A percentile compares a stretch with the other conserved stretches of the same genome.
Conservation (phyloP, 2,888 invertebrate species). For the Drosophila cognata region DNA sequence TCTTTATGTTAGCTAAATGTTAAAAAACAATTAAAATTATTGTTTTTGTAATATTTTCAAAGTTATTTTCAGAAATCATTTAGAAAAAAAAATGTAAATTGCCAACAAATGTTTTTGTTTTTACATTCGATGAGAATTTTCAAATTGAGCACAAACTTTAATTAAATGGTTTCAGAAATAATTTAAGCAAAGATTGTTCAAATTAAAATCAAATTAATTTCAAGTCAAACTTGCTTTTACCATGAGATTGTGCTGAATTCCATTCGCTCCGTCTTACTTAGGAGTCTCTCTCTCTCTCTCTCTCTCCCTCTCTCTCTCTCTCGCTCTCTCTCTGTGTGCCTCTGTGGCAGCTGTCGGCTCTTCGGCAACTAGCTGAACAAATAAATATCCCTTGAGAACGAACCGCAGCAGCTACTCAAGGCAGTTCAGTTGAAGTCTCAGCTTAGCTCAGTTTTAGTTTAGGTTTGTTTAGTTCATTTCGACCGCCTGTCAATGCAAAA, state of each 20-base stretch:
- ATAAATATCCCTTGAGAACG: constrained; percentile 31
- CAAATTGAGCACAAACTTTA: neutral
- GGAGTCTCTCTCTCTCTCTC: neutral
- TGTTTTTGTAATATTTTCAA: neutral
- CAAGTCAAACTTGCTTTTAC: neutral
- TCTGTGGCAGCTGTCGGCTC: constrained; percentile 10
- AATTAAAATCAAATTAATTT: neutral
- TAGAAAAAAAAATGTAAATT: neutral
- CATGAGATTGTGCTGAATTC: neutral
- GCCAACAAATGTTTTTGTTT: neutral
- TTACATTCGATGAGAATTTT: neutral
- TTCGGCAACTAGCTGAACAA: constrained; percentile 39
- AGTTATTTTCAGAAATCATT: neutral
- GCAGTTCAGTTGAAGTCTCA: constrained; percentile 16
- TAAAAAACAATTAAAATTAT: too few relatives aligned
- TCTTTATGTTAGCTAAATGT: too few relatives aligned
- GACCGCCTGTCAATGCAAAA: constrained; percentile 49
- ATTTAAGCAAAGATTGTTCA: neutral
- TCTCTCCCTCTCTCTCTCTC: neutral
- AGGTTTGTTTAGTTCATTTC: constrained; percentile 31
- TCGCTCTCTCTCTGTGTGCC: neutral
- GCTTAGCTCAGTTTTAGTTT: neutral
- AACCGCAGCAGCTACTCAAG: neutral
- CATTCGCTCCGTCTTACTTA: neutral
- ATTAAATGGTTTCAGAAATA: neutral